These are phyloP conservation scores for Macropus fuliginosus DNA, from an alignment of 2,797 vertebrate genomes.

Conservation along the genomic window DNA sequence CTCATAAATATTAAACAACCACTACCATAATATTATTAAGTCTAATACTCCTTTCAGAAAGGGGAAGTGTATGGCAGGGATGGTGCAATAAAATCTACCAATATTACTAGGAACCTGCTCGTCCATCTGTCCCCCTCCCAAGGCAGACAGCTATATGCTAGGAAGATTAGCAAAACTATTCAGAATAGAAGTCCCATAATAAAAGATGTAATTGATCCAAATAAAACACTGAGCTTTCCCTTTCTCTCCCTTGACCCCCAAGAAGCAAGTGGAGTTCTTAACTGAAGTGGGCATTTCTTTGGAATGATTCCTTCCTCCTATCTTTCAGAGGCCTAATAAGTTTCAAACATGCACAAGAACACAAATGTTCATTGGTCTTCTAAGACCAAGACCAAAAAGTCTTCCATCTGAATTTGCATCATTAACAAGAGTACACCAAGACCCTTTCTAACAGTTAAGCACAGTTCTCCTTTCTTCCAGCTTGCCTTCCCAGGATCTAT, in stretches of 20 bases:
- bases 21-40: background rate
- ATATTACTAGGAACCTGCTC: background rate
- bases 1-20: constrained; percentile 5
- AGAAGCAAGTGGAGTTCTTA: background rate
- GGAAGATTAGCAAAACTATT: background rate
- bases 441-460: background rate
- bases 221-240: background rate
- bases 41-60: background rate
- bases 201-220: background rate
- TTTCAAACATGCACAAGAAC: background rate
- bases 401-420: background rate
- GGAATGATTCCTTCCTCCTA: background rate
- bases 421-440: background rate
- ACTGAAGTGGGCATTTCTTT: background rate
- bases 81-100: background rate
- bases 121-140: background rate
- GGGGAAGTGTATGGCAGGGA: background rate
- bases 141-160: background rate
- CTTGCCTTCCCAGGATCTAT: background rate
- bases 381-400: background rate
- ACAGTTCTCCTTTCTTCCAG: background rate
- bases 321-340: background rate
- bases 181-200: background rate
- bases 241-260: background rate
- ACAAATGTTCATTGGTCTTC: background rate